Base-by-base conservation (phyloP, 2,888 invertebrate species). In the Heliothis peltigera region DNA sequence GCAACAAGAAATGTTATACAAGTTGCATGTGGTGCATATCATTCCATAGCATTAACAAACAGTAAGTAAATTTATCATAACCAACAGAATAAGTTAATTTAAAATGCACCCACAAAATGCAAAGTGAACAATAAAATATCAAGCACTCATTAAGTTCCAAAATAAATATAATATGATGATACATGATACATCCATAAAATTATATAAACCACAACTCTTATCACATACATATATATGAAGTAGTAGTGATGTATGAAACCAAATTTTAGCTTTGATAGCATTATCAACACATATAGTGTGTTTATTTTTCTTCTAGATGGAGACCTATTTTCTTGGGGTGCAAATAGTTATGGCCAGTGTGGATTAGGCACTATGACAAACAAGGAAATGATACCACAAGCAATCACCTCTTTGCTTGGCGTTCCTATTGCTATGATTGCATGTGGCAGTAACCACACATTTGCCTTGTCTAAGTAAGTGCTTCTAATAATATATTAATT, bases 281-380 rank as follows among this genome's bases (percentile, higher is more conserved):
- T 39, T 15, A n/a, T 25, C 39, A 39, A 39, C 3, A 39, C 39
- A 39, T 2, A 25, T 56, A 8, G 4, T 22, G 28, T 21, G 15
- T 18, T 53, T 46, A 42, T 15, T 71, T 25, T 44, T 1, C 44
- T 90, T 92, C 67, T 89, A 97, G 97, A 96, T 94, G 98, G 98
- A 46, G 97, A 98, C 81, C 89, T 98, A n/a, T 98, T 97, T 88
- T 89, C 97, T 0, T 98, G 98, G 98, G 98, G 98, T 48, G 96
- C 96, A 42, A 98, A 98, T 83, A 95, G 95, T 63, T 96, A 96
- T 85, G 98, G 98, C 0, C 98, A 98, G 85, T 95, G 98, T 70
- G 98, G 98, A 6, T 87, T 97, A 52, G 97, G 97, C n/a, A 92
- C 93, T 19, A 92, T 95, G 65, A 92, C 96, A 18, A 92, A 91